These are phyloP conservation scores for Macrotis lagotis DNA, from an alignment of 2,113 vertebrate species.

Conservation along the genomic window DNA sequence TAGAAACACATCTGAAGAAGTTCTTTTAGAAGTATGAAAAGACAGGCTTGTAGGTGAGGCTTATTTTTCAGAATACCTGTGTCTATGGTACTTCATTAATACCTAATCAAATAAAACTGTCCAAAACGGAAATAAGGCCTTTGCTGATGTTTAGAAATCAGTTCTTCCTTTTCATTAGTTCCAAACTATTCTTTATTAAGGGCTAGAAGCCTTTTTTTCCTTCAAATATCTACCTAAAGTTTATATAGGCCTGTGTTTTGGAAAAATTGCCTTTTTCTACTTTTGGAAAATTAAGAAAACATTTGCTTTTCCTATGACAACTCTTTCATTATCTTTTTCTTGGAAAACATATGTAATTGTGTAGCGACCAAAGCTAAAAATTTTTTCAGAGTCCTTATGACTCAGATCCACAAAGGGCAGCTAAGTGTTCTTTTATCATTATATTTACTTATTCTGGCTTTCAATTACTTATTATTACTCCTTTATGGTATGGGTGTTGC, in stretches of 20 bases:
- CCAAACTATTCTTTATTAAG: neutral
- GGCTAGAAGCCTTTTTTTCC: neutral
- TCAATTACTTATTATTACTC: neutral
- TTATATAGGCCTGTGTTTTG: neutral
- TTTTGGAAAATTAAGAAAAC: neutral
- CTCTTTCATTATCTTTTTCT: neutral
- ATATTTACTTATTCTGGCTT: neutral
- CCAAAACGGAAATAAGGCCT: neutral
- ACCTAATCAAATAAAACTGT: neutral
- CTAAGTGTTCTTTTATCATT: neutral
- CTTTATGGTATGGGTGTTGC: neutral
- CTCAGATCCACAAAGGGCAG: neutral
- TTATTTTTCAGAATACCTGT: neutral
- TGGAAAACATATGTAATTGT: neutral
- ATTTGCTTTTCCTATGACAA: neutral
- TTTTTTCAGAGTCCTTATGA: neutral
- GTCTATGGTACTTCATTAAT: neutral
- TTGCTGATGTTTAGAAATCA: neutral
- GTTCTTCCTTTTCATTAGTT: neutral
- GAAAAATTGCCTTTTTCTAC: neutral
- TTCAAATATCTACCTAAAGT: neutral
- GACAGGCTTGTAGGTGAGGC: neutral
- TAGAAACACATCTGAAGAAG: neutral
- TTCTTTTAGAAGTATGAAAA: neutral
- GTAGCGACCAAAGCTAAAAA: neutral